A percentile compares a stretch with the other conserved stretches of the same genome.
Evolutionary conservation across 2,888 invertebrate species (phyloP).

Genomic region (Allacma fusca): DNA sequence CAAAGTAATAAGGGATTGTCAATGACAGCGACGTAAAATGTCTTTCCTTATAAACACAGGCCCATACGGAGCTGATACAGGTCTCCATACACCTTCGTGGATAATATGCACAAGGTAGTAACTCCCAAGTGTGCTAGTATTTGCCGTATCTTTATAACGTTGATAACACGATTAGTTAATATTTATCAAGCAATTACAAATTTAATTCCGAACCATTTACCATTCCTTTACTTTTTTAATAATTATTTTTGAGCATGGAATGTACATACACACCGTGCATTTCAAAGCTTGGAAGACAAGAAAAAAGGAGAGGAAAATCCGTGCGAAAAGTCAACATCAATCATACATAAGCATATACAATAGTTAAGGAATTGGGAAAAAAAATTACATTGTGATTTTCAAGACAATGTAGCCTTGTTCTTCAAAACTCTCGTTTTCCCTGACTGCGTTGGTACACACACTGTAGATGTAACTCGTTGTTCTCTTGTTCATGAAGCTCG

Average conservation of each 20-base stretch:
- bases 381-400: not conserved
- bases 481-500: no score
- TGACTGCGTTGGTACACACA: slow-evolving; percentile 1
- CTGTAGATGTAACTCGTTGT: not conserved
- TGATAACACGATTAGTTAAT: not conserved
- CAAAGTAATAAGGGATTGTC: not conserved
- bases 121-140: no score
- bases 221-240: not conserved
- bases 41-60: no score
- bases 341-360: slow-evolving; percentile 20
- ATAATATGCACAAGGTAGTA: no score
- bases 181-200: not conserved
- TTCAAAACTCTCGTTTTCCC: slow-evolving; percentile 25
- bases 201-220: not conserved
- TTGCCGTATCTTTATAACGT: no score
- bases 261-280: no score
- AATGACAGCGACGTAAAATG: not conserved
- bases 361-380: not conserved
- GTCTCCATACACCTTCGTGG: no score
- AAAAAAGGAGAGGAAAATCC: slow-evolving; percentile 1
- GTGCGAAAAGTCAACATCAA: slow-evolving; percentile 26
- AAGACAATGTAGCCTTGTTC: slow-evolving; percentile 40
- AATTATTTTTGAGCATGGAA: no score
- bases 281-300: no score
- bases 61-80: no score